Base-by-base conservation (phyloP, 2,888 invertebrate species). In the Lacanobia oleracea region DNA sequence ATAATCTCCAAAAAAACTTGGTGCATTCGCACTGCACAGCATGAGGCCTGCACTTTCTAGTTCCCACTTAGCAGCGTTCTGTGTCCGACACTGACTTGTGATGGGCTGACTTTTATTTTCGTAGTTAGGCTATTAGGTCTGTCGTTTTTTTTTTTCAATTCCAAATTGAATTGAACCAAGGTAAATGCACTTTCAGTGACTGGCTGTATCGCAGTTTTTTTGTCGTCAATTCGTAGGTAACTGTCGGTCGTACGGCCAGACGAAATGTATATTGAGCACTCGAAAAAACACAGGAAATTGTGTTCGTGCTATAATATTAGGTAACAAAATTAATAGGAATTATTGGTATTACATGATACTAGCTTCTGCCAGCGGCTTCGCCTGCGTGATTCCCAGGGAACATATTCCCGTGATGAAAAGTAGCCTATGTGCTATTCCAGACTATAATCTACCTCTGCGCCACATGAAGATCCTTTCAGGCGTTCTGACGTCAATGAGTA, bases 121-220 rank as follows among this genome's bases (percentile, higher is more conserved):
- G 37, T 45, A 27, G 7, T 45, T 4, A 14, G n/a, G 18, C 72
- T 73, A 53, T 79, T 62, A 72, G 12, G 40, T 56, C 37, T n/a
- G 23, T 62, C 79, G 51, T 59, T 45, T 40, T 60, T 59, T 63
- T 60, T 77, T 72, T 50, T 75, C n/a, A 48, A 61, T 73, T 23
- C 21, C 16, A n/a, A 72, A 27, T 75, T 37, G n/a, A 54, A 23
- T 79, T 43, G 33, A 73, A 53, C 18, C 74, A 18, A 72, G 72
- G 57, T 76, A 74, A 74, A 60, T 76, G 70, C 62, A 48, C 57
- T 72, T 78, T 72, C n/a, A 48, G 50, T 48, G 73, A 40, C 57
- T 40, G 75, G 51, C 72, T 40, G 45, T 77, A 16, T 10, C 27
- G 18, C 45, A 27, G 50, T 45, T 73, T 67, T n/a, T 67, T 75